These are phyloP conservation scores for Pseudomugil tenellus DNA, from an alignment of 2,797 vertebrate genomes.

Conservation along the genomic window DNA sequence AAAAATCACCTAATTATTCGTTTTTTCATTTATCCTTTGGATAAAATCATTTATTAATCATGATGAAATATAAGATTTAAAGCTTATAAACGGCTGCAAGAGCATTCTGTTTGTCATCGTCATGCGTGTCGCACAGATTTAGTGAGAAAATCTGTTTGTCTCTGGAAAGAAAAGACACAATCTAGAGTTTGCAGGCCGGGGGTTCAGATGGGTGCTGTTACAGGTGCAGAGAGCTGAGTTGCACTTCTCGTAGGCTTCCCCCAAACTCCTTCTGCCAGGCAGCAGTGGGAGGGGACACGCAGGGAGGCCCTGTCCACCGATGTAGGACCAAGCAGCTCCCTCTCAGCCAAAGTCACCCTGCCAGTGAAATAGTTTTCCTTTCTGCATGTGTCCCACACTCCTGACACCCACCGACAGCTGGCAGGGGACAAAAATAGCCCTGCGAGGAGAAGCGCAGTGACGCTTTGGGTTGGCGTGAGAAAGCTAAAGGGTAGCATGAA, in stretches of 20 bases:
- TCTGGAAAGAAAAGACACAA: background rate
- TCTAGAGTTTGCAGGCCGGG: background rate
- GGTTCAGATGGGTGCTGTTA: slow-evolving; percentile 58
- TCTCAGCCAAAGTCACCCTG: slow-evolving; percentile 81
- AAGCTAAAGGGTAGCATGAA: slow-evolving; percentile 21
- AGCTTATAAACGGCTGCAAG: too few relatives aligned
- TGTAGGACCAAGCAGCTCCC: slow-evolving; percentile 41
- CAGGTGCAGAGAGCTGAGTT: too few relatives aligned
- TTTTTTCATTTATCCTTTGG: too few relatives aligned
- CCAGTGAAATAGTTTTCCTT: slow-evolving; percentile 46
- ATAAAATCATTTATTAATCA: background rate
- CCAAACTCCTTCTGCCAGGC: slow-evolving; percentile 43
- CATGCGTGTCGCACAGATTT: background rate
- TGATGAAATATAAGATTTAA: background rate
- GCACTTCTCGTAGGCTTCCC: slow-evolving; percentile 58
- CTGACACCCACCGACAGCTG: slow-evolving; percentile 82
- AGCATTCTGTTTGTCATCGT: background rate
- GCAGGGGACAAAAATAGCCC: slow-evolving; percentile 77
- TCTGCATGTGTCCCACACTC: slow-evolving; percentile 51
- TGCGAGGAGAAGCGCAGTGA: slow-evolving; percentile 63
- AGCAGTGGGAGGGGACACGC: slow-evolving; percentile 29
- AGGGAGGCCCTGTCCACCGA: slow-evolving; percentile 34
- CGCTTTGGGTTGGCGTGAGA: slow-evolving; percentile 36
- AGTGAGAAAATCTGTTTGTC: background rate
- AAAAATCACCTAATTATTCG: too few relatives aligned